Conservation (phyloP, 2,113 vertebrate genomes). For the Ceyx cyanopectus region DNA sequence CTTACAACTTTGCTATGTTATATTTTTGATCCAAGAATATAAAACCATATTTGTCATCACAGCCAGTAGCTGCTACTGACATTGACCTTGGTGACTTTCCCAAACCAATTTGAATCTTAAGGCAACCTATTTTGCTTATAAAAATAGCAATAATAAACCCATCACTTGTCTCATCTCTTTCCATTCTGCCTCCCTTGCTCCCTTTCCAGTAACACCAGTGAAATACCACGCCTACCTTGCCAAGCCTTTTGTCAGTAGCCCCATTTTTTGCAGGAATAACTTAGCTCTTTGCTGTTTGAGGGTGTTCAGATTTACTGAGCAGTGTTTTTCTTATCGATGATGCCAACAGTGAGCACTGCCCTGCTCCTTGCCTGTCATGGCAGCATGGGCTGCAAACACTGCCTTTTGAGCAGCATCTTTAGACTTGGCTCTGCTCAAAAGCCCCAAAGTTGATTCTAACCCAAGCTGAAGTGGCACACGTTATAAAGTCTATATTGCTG, state of each 20-base stretch:
- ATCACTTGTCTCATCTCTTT: not conserved
- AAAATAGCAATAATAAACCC: not conserved
- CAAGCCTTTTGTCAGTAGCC: not conserved
- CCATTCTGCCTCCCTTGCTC: not conserved
- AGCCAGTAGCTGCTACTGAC: not conserved
- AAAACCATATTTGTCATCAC: not conserved
- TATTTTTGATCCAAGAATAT: not conserved
- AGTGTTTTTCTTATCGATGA: not conserved
- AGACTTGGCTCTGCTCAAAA: conserved; percentile 18
- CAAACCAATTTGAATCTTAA: not conserved
- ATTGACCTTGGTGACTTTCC: not conserved
- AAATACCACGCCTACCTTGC: not conserved
- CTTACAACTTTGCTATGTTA: not conserved
- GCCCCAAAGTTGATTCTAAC: not conserved
- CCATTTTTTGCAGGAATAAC: not conserved
- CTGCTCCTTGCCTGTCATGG: not conserved
- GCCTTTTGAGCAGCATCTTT: not conserved
- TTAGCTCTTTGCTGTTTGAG: not conserved
- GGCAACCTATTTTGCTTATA: not conserved
- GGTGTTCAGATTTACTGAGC: not conserved
- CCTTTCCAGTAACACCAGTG: not conserved
- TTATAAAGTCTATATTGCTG: not conserved
- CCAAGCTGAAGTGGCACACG: not conserved
- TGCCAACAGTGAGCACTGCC: not conserved
- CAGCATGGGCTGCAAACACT: not conserved